Conservation (phyloP, 2,797 vertebrate genomes). For the Buphagus erythrorhynchus region DNA sequence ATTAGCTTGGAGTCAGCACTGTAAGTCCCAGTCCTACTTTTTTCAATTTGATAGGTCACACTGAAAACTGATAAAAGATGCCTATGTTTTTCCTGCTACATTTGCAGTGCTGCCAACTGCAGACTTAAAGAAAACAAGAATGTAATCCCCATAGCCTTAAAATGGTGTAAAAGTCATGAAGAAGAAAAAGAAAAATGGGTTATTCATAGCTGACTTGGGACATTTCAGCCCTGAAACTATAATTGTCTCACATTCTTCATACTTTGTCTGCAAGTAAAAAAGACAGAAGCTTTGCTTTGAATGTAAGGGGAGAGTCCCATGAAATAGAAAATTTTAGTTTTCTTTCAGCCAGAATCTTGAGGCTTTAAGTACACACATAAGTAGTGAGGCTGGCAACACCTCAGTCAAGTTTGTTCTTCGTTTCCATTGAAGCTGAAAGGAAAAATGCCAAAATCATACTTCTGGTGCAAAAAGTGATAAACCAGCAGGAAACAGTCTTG, state of each 20-base stretch:
- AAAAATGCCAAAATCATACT: conserved; percentile 11
- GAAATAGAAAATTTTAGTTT: not conserved
- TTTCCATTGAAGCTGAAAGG: not conserved
- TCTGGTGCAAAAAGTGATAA: conserved; percentile 20
- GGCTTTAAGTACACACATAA: not conserved
- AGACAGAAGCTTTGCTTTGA: not conserved
- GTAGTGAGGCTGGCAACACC: not conserved
- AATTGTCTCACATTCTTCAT: not conserved
- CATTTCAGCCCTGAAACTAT: not conserved
- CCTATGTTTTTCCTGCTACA: not conserved
- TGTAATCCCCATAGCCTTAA: not conserved
- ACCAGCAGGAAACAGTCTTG: not conserved
- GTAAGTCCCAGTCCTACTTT: not conserved
- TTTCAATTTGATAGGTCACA: not conserved
- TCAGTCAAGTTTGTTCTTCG: not conserved
- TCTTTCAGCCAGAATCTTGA: not conserved
- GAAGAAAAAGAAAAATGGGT: not conserved
- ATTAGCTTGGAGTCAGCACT: not conserved
- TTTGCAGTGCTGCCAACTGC: not conserved
- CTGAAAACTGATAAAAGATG: conserved; percentile 24
- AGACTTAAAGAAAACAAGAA: not conserved
- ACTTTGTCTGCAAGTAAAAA: not conserved
- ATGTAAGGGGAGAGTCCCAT: not conserved
- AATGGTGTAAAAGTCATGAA: not conserved
- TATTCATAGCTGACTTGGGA: not conserved